Conservation (phyloP, 2,797 vertebrate species). For the Galagoides demidoff region DNA sequence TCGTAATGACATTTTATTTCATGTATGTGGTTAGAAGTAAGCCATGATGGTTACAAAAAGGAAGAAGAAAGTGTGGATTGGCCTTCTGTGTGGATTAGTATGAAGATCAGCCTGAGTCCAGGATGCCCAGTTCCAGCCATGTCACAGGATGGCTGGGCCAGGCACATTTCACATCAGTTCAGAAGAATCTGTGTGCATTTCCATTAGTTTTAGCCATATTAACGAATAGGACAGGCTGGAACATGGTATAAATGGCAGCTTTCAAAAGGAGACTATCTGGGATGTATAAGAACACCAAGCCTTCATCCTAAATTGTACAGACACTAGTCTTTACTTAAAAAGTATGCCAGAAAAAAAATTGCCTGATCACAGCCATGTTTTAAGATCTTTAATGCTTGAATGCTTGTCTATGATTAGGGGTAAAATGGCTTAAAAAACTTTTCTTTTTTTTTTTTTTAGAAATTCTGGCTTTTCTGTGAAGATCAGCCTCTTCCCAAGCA, state of each 20-base stretch:
- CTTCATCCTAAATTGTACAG: conserved; percentile 62
- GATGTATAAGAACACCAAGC: conserved; percentile 9
- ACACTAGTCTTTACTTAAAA: conserved; percentile 59
- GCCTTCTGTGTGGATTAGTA: neutral
- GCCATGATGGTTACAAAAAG: neutral
- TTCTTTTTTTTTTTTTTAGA: conserved; percentile 42
- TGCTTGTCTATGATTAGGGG: conserved; percentile 69
- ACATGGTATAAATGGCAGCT: conserved; percentile 26
- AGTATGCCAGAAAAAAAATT: conserved; percentile 53
- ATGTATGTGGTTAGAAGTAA: neutral
- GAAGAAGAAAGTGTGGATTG: neutral
- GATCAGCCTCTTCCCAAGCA: conserved; percentile 69
- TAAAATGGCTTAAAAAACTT: conserved; percentile 61
- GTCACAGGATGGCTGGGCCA: neutral
- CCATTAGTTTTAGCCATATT: conserved; percentile 52
- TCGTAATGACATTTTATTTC: neutral
- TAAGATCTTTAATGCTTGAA: conserved; percentile 66
- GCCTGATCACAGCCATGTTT: conserved; percentile 66
- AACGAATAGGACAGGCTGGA: neutral
- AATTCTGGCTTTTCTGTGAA: conserved; percentile 80
- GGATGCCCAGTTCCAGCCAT: neutral
- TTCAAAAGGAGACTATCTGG: conserved; percentile 50
- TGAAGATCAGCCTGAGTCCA: neutral
- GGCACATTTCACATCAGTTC: conserved; percentile 21
- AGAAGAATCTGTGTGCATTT: conserved; percentile 55